phyloP scores from a whole-genome alignment of 2,797 vertebrate genomes.

The Cryptoblepharus egeriae region DNA sequence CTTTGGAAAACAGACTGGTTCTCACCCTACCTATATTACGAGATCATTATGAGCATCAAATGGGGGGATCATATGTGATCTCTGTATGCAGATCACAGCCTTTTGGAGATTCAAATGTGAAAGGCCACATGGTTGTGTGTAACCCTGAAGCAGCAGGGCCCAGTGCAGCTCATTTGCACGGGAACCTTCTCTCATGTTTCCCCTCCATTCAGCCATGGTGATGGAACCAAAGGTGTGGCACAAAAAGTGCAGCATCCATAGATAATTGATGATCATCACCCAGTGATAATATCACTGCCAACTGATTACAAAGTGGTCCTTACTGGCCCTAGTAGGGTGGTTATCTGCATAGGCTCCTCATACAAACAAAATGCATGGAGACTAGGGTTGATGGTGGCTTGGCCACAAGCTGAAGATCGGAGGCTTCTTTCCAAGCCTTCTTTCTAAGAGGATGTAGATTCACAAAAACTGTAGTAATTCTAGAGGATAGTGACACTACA shows the following conservation, averaged over 20 bases:
- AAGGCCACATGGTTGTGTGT: not conserved
- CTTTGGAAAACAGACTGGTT: too few species aligned
- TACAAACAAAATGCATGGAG: accelerated
- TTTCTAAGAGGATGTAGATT: accelerated
- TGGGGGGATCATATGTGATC: too few species aligned
- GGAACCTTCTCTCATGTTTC: too few species aligned
- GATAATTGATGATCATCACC: too few species aligned
- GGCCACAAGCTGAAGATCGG: accelerated
- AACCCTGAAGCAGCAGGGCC: too few species aligned
- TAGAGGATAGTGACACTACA: not conserved
- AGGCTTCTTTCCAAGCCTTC: not conserved
- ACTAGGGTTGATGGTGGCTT: not conserved
- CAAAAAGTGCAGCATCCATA: too few species aligned
- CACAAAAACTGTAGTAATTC: accelerated
- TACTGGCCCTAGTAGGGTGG: not conserved
- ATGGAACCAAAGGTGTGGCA: too few species aligned
- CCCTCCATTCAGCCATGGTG: too few species aligned
- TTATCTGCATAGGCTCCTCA: not conserved
- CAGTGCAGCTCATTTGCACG: too few species aligned
- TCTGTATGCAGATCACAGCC: not conserved
- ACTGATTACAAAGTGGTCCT: too few species aligned
- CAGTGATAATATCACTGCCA: too few species aligned
- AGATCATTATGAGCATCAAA: not conserved
- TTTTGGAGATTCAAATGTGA: not conserved
- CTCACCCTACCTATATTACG: not conserved